Evolutionary conservation across 2,797 vertebrate genomes (phyloP).

Genomic region (Luscinia megarhynchos): DNA sequence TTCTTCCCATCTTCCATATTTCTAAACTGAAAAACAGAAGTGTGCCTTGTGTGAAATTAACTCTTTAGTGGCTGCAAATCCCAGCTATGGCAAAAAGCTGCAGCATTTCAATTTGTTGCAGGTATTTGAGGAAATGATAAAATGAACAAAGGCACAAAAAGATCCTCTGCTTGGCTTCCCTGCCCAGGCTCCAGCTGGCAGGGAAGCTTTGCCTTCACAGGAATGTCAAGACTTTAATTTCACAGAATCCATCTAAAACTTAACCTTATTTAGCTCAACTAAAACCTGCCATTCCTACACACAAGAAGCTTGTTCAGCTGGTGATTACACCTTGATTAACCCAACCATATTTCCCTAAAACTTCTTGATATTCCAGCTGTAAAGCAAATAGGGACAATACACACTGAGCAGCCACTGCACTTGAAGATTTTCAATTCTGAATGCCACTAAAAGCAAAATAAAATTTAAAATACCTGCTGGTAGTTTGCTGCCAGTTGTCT

Average conservation of each 20-base stretch:
- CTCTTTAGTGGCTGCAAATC: not conserved
- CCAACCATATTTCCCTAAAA: not conserved
- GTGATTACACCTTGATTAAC: not conserved
- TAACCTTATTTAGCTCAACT: not conserved
- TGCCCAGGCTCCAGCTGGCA: not conserved
- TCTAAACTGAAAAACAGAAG: not conserved
- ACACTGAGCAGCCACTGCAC: not conserved
- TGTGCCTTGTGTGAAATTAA: not conserved
- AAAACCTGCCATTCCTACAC: not conserved
- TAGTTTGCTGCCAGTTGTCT: not conserved
- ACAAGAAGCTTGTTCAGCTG: not conserved
- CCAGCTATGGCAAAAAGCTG: not conserved
- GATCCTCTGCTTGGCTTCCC: not conserved
- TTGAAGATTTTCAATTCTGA: not conserved
- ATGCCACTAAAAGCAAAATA: not conserved
- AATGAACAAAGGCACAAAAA: not conserved
- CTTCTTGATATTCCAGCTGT: not conserved
- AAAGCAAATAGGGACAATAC: not conserved
- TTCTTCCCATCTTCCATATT: not conserved
- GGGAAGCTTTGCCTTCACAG: not conserved
- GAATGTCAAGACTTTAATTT: not conserved
- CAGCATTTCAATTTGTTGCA: rapidly evolving
- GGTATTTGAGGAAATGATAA: not conserved
- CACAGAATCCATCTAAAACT: not conserved
- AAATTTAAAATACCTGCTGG: not conserved